Evolutionary conservation across 1,140 invertebrate genomes (phyloP).

Genomic region (Bilobella aurantiaca): DNA sequence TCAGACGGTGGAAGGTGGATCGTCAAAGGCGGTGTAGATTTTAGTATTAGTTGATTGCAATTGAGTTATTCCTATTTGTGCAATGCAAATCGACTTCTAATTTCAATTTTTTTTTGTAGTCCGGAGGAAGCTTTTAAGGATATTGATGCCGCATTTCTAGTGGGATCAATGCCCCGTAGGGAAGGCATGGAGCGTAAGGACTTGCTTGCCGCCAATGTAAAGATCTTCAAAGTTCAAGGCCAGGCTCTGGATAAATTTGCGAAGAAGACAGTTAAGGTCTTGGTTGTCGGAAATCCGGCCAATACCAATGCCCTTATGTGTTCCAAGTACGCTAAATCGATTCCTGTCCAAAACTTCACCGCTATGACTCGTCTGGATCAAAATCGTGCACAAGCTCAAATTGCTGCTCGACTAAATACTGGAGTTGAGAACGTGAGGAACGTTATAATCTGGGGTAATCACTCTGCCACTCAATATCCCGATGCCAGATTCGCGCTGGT

Average conservation of each 20-base stretch:
- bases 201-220: slow-evolving; percentile 87
- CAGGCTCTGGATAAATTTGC: slow-evolving; percentile 84
- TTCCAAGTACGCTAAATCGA: slow-evolving; percentile 81
- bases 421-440: slow-evolving; percentile 67
- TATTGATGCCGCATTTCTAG: slow-evolving; percentile 93
- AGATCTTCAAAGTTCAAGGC: slow-evolving; percentile 93
- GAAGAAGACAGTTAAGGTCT: slow-evolving; percentile 86
- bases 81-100: no score
- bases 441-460: slow-evolving; percentile 98
- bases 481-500: slow-evolving; percentile 82
- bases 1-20: no score
- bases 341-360: slow-evolving; percentile 92
- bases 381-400: slow-evolving; percentile 81
- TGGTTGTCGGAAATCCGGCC: slow-evolving; percentile 98
- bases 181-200: slow-evolving; percentile 99
- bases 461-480: slow-evolving; percentile 96
- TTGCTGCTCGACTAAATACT: slow-evolving; percentile 55
- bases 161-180: slow-evolving; percentile 95
- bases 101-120: background rate
- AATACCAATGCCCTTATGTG: slow-evolving; percentile 98
- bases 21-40: no score
- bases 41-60: no score
- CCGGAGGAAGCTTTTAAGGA: slow-evolving; percentile 74
- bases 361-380: slow-evolving; percentile 98
- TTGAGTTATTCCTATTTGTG: no score